These are phyloP conservation scores for Drosophila ananassae DNA, from an alignment of 1,140 invertebrate genomes.

Conservation along the genomic window DNA sequence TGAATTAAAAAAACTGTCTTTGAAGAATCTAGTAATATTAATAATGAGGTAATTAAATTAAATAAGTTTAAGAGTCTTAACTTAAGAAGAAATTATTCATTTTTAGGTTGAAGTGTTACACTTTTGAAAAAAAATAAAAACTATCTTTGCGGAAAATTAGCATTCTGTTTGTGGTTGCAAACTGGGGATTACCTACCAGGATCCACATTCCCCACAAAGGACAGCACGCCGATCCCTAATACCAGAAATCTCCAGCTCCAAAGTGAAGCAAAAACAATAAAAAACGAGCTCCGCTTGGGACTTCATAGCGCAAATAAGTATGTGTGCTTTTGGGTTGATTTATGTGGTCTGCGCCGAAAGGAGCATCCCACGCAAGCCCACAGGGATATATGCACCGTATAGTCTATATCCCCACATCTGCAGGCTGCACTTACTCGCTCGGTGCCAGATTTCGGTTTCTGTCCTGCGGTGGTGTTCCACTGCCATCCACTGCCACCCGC, in stretches of 20 bases:
- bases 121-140: neutral
- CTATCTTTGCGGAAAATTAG: neutral
- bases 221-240: conserved; percentile 14
- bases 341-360: conserved; percentile 49
- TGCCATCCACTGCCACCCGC: conserved; percentile 16
- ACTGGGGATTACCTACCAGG: neutral
- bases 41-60: too few species aligned
- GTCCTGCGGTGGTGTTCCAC: conserved; percentile 57
- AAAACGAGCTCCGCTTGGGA: conserved; percentile 23
- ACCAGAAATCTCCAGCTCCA: conserved; percentile 12
- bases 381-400: conserved; percentile 22
- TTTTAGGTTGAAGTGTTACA: too few species aligned
- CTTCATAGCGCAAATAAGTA: conserved; percentile 67
- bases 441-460: conserved; percentile 67
- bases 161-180: neutral
- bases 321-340: conserved; percentile 67
- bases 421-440: conserved; percentile 36
- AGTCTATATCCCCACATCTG: conserved; percentile 11
- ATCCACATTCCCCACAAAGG: conserved; percentile 7
- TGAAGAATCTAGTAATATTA: too few species aligned
- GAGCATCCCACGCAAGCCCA: conserved; percentile 29
- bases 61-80: too few species aligned
- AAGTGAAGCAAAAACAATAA: conserved; percentile 13
- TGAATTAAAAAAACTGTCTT: neutral
- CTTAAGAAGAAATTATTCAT: too few species aligned